phyloP scores from a whole-genome alignment of 2,113 vertebrate species.

The Hystrix brachyura region DNA sequence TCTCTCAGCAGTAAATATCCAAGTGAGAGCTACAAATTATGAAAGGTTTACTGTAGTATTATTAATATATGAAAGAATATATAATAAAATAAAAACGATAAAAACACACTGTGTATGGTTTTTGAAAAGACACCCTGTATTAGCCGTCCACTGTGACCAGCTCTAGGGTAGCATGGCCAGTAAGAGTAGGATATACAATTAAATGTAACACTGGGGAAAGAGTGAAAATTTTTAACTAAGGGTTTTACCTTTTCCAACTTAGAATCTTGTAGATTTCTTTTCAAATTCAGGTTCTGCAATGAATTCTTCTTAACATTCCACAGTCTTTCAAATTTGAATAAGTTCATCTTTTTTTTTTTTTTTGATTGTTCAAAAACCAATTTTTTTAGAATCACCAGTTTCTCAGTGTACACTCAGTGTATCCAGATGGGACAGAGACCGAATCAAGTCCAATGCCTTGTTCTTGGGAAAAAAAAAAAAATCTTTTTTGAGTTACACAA shows the following conservation, averaged over 20 bases:
- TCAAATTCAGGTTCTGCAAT: background rate
- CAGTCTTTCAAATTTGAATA: background rate
- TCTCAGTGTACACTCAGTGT: background rate
- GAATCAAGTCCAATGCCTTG: background rate
- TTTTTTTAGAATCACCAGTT: background rate
- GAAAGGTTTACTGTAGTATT: background rate
- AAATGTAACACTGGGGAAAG: background rate
- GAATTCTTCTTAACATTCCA: background rate
- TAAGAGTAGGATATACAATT: background rate
- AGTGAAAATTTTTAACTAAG: background rate
- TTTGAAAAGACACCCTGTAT: background rate
- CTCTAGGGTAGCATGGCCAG: background rate
- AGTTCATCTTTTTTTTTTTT: background rate
- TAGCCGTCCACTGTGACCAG: background rate
- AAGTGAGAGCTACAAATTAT: background rate
- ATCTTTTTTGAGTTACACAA: background rate
- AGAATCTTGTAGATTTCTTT: conserved; percentile 12
- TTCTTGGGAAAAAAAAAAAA: background rate
- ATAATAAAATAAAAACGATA: background rate
- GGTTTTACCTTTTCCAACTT: background rate
- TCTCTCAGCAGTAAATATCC: background rate
- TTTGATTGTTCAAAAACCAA: background rate
- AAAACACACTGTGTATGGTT: background rate
- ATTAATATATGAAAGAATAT: background rate
- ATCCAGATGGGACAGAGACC: background rate